phyloP scores from a whole-genome alignment of 2,113 vertebrate species.

The Oncorhynchus gorbuscha region DNA sequence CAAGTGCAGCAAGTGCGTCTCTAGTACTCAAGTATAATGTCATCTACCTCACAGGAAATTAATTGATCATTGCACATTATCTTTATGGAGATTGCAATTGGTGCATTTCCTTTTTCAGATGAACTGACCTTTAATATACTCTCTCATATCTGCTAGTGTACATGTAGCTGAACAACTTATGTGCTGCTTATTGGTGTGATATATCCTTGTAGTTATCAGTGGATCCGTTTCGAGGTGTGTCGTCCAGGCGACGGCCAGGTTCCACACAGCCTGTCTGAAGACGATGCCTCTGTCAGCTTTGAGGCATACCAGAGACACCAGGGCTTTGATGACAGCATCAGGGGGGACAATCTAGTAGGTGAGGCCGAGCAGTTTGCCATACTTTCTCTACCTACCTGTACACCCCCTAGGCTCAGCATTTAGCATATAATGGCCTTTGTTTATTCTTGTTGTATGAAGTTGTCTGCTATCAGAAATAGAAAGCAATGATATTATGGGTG shows the following conservation, averaged over 20 bases:
- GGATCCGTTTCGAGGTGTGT: constrained; percentile 87
- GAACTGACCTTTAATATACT: neutral
- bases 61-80: neutral
- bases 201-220: constrained; percentile 51
- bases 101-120: neutral
- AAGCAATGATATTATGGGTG: no score
- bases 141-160: neutral
- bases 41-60: neutral
- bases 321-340: constrained; percentile 65
- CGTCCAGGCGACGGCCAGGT: constrained; percentile 65
- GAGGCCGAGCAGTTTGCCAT: neutral
- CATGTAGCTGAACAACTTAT: no score
- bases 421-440: no score
- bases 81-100: neutral
- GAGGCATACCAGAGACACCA: constrained; percentile 82
- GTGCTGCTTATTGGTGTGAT: neutral
- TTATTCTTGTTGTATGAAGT: no score
- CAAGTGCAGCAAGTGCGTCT: constrained; percentile 81
- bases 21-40: neutral
- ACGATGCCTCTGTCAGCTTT: constrained; percentile 77
- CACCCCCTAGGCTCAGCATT: no score
- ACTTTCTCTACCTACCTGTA: no score
- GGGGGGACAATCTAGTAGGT: constrained; percentile 60
- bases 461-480: no score
- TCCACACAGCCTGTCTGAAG: constrained; percentile 72